Conservation (phyloP, 2,888 invertebrate genomes). For the Mimumesa dahlbomi region DNA sequence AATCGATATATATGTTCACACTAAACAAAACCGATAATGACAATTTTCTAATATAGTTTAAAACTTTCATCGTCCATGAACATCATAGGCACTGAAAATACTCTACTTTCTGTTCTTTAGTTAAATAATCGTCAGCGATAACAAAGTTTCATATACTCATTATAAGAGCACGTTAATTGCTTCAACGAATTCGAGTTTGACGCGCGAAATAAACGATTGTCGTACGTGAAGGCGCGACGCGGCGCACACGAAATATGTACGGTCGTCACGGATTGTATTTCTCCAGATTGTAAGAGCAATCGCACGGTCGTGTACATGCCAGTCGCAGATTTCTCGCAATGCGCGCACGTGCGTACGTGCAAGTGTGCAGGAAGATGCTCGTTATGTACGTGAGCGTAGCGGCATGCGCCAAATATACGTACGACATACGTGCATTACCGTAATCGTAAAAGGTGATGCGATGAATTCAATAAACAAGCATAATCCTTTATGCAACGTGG, state of each 20-base stretch:
- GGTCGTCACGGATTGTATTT: conserved; percentile 51
- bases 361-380: background rate
- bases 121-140: no score
- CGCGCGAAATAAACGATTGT: conserved; percentile 56
- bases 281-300: no score
- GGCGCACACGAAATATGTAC: conserved; percentile 32
- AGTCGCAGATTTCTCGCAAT: conserved; percentile 22
- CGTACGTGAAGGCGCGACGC: conserved; percentile 36
- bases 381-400: no score
- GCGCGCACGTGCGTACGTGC: background rate
- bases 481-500: conserved; percentile 3
- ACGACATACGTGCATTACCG: conserved; percentile 2
- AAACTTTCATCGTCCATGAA: no score
- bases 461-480: conserved; percentile 4
- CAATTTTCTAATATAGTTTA: no score
- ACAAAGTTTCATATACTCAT: no score
- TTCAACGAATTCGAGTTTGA: conserved; percentile 62
- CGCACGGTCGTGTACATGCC: conserved; percentile 26
- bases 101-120: no score
- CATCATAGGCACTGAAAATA: no score
- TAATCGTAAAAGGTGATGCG: conserved; percentile 11
- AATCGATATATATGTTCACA: no score
- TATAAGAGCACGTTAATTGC: no score
- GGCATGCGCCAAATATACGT: background rate
- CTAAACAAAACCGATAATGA: no score